A percentile compares a stretch with the other conserved stretches of the same genome.
Evolutionary conservation across 2,797 vertebrate genomes (phyloP).

Genomic region (Sebastes trivittatus): DNA sequence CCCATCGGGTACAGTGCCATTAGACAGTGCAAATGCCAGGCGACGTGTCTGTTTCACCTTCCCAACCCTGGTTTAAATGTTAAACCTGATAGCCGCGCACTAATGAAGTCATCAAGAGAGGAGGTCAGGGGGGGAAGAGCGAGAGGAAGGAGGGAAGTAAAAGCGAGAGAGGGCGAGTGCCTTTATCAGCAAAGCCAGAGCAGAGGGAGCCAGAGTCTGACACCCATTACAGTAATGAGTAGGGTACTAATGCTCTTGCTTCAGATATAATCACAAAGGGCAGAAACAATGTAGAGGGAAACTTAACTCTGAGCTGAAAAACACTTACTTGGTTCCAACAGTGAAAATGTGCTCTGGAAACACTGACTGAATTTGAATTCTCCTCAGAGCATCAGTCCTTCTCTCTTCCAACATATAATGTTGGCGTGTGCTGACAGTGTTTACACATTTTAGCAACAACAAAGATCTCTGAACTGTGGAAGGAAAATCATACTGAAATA

Average conservation of each 20-base stretch:
- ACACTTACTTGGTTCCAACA: slow-evolving; percentile 13
- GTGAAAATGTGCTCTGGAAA: slow-evolving; percentile 14
- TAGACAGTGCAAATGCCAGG: slow-evolving; percentile 83
- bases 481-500: neutral
- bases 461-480: no score
- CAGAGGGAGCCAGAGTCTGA: slow-evolving; percentile 67
- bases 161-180: slow-evolving; percentile 16
- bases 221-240: slow-evolving; percentile 83
- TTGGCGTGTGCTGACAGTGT: neutral
- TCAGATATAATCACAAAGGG: slow-evolving; percentile 77
- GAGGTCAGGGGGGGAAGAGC: slow-evolving; percentile 41
- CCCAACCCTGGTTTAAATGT: slow-evolving; percentile 84
- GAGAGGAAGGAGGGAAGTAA: slow-evolving; percentile 15
- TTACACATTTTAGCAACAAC: neutral
- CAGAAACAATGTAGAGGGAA: slow-evolving; percentile 62
- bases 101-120: slow-evolving; percentile 81
- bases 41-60: slow-evolving; percentile 78
- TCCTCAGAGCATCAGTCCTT: neutral
- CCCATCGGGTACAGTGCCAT: slow-evolving; percentile 62
- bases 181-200: slow-evolving; percentile 49
- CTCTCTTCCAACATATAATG: neutral
- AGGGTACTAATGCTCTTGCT: slow-evolving; percentile 73
- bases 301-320: slow-evolving; percentile 50
- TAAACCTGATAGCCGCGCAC: slow-evolving; percentile 79
- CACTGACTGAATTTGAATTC: neutral